Conservation (phyloP, 1,140 invertebrate species). For the Drosophila dunni region DNA sequence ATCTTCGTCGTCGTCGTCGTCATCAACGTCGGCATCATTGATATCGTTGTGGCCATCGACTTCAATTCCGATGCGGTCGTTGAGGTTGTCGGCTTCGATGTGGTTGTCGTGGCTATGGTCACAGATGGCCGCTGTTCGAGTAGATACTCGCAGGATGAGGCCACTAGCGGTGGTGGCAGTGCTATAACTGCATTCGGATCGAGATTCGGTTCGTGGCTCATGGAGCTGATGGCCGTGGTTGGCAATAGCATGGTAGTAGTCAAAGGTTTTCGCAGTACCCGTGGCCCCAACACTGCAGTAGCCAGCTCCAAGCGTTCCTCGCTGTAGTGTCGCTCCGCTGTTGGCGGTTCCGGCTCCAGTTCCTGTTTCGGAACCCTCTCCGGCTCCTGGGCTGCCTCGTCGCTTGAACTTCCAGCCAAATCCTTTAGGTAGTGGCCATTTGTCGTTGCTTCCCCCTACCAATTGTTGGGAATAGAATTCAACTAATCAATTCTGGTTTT, state of each 20-base stretch:
- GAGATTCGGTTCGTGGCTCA: slow-evolving; percentile 7
- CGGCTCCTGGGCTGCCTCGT: slow-evolving; percentile 59
- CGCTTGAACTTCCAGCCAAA: slow-evolving; percentile 85
- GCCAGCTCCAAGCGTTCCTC: slow-evolving; percentile 57
- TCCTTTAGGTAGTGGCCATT: slow-evolving; percentile 85
- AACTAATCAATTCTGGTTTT: slow-evolving; percentile 85
- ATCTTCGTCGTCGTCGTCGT: slow-evolving; percentile 27
- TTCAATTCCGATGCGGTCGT: background rate
- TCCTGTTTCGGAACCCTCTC: slow-evolving; percentile 18
- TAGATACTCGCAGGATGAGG: slow-evolving; percentile 83
- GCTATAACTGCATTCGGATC: slow-evolving; percentile 17
- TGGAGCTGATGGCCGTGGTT: slow-evolving; percentile 62
- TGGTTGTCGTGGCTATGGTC: slow-evolving; percentile 34
- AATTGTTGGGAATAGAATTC: slow-evolving; percentile 85
- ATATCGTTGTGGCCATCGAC: slow-evolving; percentile 15
- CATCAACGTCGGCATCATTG: slow-evolving; percentile 43
- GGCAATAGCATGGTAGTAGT: slow-evolving; percentile 61
- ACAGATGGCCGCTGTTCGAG: slow-evolving; percentile 74
- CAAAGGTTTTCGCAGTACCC: slow-evolving; percentile 54
- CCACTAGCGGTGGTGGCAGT: slow-evolving; percentile 56
- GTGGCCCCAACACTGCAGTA: slow-evolving; percentile 48
- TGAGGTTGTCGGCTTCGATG: slow-evolving; percentile 25
- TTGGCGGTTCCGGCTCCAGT: slow-evolving; percentile 17
- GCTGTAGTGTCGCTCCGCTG: slow-evolving; percentile 45
- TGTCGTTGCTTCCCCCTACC: slow-evolving; percentile 85